A percentile compares a stretch with the other conserved stretches of the same genome.
Evolutionary conservation across 2,797 vertebrate species (phyloP).

Genomic region (Chaunax sp.): DNA sequence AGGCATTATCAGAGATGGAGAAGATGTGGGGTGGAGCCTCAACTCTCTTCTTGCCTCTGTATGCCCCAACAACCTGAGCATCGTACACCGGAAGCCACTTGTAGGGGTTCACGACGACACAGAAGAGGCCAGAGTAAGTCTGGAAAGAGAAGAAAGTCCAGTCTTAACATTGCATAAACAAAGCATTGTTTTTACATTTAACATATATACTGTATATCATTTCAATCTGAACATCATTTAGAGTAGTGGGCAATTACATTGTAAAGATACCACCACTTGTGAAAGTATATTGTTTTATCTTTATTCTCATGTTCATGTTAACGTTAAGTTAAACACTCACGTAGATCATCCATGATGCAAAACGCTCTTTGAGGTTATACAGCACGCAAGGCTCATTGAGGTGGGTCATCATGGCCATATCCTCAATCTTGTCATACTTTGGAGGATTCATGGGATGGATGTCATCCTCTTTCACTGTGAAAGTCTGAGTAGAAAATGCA

Average conservation of each 20-base stretch:
- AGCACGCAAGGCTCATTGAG: constrained; percentile 80
- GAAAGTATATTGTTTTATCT: background rate
- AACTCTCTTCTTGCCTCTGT: constrained; percentile 72
- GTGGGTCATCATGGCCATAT: constrained; percentile 86
- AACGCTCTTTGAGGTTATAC: constrained; percentile 83
- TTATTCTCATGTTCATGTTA: background rate
- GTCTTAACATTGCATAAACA: background rate
- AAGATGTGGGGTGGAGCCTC: too few species aligned
- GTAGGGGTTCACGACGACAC: constrained; percentile 89
- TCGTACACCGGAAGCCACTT: constrained; percentile 87
- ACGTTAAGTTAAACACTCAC: constrained; percentile 33
- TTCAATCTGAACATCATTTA: background rate
- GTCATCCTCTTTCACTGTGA: constrained; percentile 73
- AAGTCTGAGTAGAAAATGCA: constrained; percentile 14
- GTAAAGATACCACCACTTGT: background rate
- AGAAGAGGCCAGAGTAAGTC: constrained; percentile 77
- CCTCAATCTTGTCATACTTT: constrained; percentile 83
- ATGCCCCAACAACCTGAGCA: constrained; percentile 37
- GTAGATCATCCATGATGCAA: constrained; percentile 81
- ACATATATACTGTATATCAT: background rate
- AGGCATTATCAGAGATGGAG: constrained; percentile 91
- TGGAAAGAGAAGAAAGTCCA: constrained; percentile 41
- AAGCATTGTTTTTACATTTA: background rate
- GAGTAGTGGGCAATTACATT: background rate
- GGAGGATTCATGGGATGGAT: constrained; percentile 88